phyloP scores from a whole-genome alignment of 2,113 vertebrate species.

The Misgurnus anguillicaudatus region DNA sequence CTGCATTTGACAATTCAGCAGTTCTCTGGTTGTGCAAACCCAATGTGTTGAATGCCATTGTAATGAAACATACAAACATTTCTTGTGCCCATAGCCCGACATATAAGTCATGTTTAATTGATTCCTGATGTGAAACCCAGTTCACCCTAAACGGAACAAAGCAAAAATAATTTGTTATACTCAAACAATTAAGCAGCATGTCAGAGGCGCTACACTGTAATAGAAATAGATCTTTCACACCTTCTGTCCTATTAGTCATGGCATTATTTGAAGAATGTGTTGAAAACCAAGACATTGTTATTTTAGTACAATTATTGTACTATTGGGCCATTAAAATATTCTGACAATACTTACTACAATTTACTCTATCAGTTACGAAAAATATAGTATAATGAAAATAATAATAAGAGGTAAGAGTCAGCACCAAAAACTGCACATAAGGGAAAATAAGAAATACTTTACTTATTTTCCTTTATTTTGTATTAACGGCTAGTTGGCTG shows the following conservation, averaged over 20 bases:
- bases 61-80: constrained; percentile 81
- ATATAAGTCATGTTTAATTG: constrained; percentile 80
- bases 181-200: constrained; percentile 73
- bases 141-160: constrained; percentile 75
- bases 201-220: constrained; percentile 59
- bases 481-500: too few species aligned
- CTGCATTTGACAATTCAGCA: neutral
- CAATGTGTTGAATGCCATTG: constrained; percentile 54
- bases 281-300: neutral
- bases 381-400: neutral
- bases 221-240: constrained; percentile 57
- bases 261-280: constrained; percentile 6
- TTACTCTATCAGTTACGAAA: neutral
- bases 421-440: neutral
- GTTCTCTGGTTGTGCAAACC: constrained; percentile 7
- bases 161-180: constrained; percentile 78
- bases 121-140: constrained; percentile 81
- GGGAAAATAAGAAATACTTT: too few species aligned
- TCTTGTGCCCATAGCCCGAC: constrained; percentile 37
- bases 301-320: neutral
- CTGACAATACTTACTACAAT: neutral
- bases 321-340: neutral
- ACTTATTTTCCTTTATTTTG: too few species aligned
- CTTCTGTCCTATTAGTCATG: constrained; percentile 71
- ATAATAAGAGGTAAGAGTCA: neutral